A percentile compares a stretch with the other conserved stretches of the same genome.
phyloP scores from a whole-genome alignment of 2,888 invertebrate species.

The Eurois occulta region DNA sequence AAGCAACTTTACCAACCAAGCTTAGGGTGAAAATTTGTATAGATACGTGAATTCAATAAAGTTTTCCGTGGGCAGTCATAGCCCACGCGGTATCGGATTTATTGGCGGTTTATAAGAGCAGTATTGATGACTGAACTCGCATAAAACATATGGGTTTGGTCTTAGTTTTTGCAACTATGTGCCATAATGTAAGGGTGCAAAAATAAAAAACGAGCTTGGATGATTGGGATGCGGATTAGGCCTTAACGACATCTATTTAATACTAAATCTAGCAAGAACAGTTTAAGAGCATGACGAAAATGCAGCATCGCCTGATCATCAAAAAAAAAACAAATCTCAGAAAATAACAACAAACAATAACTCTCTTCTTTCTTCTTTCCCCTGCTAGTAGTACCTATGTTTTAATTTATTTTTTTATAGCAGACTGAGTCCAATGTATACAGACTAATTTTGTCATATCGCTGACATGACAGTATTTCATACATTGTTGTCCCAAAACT shows the following conservation, averaged over 20 bases:
- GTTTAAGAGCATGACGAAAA: neutral
- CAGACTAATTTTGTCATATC: neutral
- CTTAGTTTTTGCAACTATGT: constrained; percentile 32
- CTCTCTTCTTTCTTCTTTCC: neutral
- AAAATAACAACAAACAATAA: neutral
- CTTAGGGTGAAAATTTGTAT: constrained; percentile 36
- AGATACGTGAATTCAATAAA: constrained; percentile 57
- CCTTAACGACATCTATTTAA: neutral
- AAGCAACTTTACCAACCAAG: constrained; percentile 3
- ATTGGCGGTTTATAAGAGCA: constrained; percentile 68
- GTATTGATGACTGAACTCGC: constrained; percentile 64
- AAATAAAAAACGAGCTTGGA: neutral
- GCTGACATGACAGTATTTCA: neutral
- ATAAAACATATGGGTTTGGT: constrained; percentile 53
- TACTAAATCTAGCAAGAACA: neutral
- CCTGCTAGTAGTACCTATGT: neutral
- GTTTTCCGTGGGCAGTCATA: constrained; percentile 66
- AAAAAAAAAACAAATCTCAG: neutral
- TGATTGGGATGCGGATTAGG: too few species aligned
- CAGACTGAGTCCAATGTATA: neutral
- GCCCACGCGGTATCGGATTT: constrained; percentile 71
- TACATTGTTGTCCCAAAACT: neutral
- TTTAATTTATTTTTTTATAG: neutral
- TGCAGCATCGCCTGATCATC: neutral
- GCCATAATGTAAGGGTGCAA: neutral